Conservation (phyloP, 2,797 vertebrate genomes). For the Rhadinocentrus ornatus region DNA sequence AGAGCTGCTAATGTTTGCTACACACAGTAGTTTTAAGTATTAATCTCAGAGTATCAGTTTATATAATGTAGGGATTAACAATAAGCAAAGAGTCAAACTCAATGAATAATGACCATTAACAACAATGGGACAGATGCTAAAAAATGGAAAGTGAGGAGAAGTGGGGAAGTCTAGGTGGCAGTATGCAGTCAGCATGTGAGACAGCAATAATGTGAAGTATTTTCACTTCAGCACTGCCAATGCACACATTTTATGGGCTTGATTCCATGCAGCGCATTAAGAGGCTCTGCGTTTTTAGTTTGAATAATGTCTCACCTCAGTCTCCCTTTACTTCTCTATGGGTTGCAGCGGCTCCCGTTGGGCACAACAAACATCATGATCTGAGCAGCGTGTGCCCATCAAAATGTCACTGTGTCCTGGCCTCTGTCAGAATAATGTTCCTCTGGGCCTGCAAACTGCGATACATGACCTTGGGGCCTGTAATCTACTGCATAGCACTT, state of each 20-base stretch:
- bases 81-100: constrained; percentile 6
- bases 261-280: constrained; percentile 55
- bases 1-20: not conserved
- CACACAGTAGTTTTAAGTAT: not conserved
- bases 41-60: constrained; percentile 2
- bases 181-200: constrained; percentile 55
- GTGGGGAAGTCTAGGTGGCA: constrained; percentile 29
- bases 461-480: constrained; percentile 19
- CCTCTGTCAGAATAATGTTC: constrained; percentile 28
- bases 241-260: constrained; percentile 59
- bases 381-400: constrained; percentile 45
- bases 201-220: constrained; percentile 54
- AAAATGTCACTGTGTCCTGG: constrained; percentile 54
- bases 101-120: constrained; percentile 7
- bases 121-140: constrained; percentile 1
- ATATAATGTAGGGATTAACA: constrained; percentile 14
- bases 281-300: constrained; percentile 20
- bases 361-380: constrained; percentile 33
- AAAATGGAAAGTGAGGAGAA: constrained; percentile 24
- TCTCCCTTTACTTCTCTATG: not conserved
- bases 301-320: constrained; percentile 25
- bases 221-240: constrained; percentile 53
- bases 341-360: constrained; percentile 20
- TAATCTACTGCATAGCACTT: constrained; percentile 19
- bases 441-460: constrained; percentile 43